Base-by-base conservation (phyloP, 2,113 vertebrate species). In the Pholis gunnellus region DNA sequence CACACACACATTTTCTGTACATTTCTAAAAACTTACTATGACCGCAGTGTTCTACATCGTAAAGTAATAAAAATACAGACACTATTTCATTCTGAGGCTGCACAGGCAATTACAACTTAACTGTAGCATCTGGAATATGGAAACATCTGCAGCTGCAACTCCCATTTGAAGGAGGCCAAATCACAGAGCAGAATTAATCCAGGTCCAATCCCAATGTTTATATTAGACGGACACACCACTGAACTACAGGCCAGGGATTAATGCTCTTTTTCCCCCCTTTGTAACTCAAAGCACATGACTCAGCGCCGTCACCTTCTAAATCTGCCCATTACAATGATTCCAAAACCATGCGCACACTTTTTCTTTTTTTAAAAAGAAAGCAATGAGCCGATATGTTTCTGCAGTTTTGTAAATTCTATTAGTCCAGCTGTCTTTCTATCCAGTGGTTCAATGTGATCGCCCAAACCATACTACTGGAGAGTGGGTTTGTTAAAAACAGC, bases 101-200 rank as follows among this genome's bases (percentile, higher is more conserved):
- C 65, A 81, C 73, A 73, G 46, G 85, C 88, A 92, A 90, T 89
- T 88, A 91, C 59, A 54, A 72, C 70, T 87, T 34, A 67, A 84
- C 74, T 71, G 82, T 40, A 81, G 76, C 89, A 86, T 81, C 78
- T 90, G 92, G 88, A 88, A 81, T 64, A 87, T 78, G 71, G 87
- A 89, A 90, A 86, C 69, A 86, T 88, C 72, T 85, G 80, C 83
- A 87, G 82, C 87, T 85, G 88, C 74, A 88, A 79, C 68, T 89
- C 65, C 78, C 83, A 90, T 92, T 91, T 83, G 71, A 78, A 84
- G 40, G 63, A 79, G 72, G 82, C 89, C 78, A 82, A 63, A 79
- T 84, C 82, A 59, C 72, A 72, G 66, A 54, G 77, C 74, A 74
- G 79, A 89, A 89, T 80, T 72, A 90, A 71, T 71, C 64, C 17